Conservation (phyloP, 2,797 vertebrate species). For the Thunnus albacares region DNA sequence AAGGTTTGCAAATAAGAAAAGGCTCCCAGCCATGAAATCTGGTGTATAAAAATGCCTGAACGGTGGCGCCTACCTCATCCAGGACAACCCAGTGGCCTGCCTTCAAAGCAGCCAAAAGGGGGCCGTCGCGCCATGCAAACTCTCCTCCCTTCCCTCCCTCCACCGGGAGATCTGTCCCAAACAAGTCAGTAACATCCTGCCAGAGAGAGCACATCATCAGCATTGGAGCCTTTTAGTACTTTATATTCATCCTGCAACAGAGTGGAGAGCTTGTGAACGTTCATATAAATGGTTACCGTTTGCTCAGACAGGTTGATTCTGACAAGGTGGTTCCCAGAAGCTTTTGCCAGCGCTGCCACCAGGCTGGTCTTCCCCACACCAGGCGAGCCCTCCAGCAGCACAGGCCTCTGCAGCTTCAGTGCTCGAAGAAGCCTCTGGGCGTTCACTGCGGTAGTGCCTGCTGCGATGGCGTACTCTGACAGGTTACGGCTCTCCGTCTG, state of each 20-base stretch:
- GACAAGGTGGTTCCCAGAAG: conserved; percentile 94
- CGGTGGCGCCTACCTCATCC: conserved; percentile 89
- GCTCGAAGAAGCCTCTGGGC: conserved; percentile 93
- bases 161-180: conserved; percentile 98
- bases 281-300: conserved; percentile 85
- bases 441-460: conserved; percentile 95
- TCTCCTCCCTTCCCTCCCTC: conserved; percentile 98
- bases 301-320: conserved; percentile 98
- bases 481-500: conserved; percentile 82
- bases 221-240: background rate
- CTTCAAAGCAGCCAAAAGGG: conserved; percentile 93
- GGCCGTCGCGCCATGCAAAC: conserved; percentile 97
- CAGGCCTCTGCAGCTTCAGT: conserved; percentile 92
- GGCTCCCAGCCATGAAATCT: background rate
- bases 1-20: background rate
- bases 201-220: conserved; percentile 5
- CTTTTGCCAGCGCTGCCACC: conserved; percentile 94
- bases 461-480: conserved; percentile 91
- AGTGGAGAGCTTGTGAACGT: background rate
- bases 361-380: conserved; percentile 98
- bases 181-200: conserved; percentile 97
- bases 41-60: background rate
- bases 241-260: background rate
- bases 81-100: conserved; percentile 97
- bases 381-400: conserved; percentile 96